Conservation (phyloP, 2,888 invertebrate species). For the Trichogramma dendrolimi region DNA sequence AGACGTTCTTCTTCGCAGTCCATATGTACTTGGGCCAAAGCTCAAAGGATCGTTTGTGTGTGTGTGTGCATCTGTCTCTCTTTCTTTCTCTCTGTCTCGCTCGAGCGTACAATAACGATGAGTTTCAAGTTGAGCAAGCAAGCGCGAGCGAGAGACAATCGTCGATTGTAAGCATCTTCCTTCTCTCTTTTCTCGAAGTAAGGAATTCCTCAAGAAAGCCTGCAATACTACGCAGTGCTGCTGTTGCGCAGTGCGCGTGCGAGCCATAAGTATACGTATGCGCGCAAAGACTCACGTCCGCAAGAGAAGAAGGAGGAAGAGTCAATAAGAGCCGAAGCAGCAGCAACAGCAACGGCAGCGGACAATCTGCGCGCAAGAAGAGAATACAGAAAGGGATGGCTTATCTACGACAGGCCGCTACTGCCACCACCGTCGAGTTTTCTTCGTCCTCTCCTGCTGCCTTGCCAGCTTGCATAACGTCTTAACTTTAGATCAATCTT, state of each 20-base stretch:
- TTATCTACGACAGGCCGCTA: conserved; percentile 25
- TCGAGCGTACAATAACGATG: not conserved
- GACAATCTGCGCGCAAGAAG: no score
- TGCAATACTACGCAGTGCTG: no score
- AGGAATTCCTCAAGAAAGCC: no score
- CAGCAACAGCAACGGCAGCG: not conserved
- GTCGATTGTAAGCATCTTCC: conserved; percentile 16
- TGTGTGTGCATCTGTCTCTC: not conserved
- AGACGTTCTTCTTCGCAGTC: no score
- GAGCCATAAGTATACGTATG: no score
- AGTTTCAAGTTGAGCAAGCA: not conserved
- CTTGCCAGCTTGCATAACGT: conserved; percentile 26
- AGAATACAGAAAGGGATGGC: conserved; percentile 11
- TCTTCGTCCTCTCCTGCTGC: not conserved
- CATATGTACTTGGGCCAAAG: no score
- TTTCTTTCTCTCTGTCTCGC: not conserved
- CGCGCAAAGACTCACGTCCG: not conserved
- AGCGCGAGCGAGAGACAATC: conserved; percentile 14
- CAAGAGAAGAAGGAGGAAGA: conserved; percentile 10
- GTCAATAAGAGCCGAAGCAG: conserved; percentile 13
- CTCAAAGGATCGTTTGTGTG: no score
- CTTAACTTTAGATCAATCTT: conserved; percentile 28
- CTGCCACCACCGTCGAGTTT: conserved; percentile 10
- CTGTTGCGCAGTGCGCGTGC: no score
- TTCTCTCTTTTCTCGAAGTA: no score